Base-by-base conservation (phyloP, 2,888 invertebrate species). In the Chirona hameri region DNA sequence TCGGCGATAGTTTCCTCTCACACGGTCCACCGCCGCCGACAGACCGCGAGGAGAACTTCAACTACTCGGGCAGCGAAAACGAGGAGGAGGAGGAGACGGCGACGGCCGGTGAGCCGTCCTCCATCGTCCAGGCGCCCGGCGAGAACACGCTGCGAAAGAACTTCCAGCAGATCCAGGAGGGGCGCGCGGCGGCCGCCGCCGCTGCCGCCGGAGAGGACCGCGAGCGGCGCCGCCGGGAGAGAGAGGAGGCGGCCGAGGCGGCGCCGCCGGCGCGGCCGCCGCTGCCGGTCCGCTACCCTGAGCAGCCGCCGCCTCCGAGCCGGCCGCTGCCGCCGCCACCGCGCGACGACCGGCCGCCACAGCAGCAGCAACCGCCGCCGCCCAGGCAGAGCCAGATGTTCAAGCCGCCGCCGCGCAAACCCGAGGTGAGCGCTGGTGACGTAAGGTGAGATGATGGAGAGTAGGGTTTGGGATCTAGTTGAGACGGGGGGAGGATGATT, bases 91-190 rank as follows among this genome's bases (percentile, higher is more conserved):
- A 97, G 86, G 97, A 97, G 86, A 93, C 93, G 82, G 95, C 94
- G 72, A 92, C 95, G 86, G 95, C 96, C 39, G 98, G 97, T 9
- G 97, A 98, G 89, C 96, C 97, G 24, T 97, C 96, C 85, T 97
- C 97, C 84, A 97, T 98, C 87, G 94, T 98, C 85, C 96, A 95
- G 88, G 93, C 93, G 82, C 92, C 92, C 84, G 96, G 96, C 84
- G 98, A 98, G 83, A 97, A 98, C 88, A 99, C 99, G 21, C 91
- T 99, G 84, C 92, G 98, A 79, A 92, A 98, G 84, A 99, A 99
- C 90, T 99, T 99, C 92, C 97, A 98, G 88, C 96, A 98, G 89
- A 96, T 99, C 86, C 99, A 99, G 89, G 96, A 88, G 72, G 83
- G 69, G n/a, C 69, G 60, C 29, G 81, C 82, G 29, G 48, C 79